Conservation (phyloP, 2,113 vertebrate genomes). For the Cephalopterus ornatus region DNA sequence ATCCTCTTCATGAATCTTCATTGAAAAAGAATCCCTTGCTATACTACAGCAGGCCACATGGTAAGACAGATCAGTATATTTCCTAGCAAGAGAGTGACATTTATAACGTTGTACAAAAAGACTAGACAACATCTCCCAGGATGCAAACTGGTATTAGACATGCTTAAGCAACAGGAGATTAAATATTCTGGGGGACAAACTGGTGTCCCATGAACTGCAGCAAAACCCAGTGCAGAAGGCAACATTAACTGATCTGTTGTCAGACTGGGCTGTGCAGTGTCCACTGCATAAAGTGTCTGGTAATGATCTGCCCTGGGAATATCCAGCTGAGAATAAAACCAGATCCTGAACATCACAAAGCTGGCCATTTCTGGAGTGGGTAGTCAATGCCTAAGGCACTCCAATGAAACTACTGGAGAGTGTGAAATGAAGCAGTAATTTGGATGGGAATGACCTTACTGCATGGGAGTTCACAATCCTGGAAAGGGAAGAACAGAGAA, state of each 20-base stretch:
- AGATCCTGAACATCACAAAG: neutral
- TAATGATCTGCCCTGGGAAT: neutral
- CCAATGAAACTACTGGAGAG: neutral
- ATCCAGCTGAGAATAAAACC: neutral
- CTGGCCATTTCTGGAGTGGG: neutral
- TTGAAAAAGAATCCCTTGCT: neutral
- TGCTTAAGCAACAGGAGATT: neutral
- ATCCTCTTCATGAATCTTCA: neutral
- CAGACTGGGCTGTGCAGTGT: neutral
- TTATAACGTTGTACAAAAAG: neutral
- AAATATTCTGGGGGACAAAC: neutral
- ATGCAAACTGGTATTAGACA: neutral
- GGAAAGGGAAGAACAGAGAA: neutral
- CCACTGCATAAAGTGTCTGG: neutral
- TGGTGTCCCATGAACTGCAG: neutral
- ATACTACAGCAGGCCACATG: neutral
- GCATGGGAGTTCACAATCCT: neutral
- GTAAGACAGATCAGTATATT: neutral
- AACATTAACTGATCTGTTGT: neutral
- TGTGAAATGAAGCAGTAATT: neutral
- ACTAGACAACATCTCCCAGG: neutral
- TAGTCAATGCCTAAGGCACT: neutral
- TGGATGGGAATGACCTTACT: neutral
- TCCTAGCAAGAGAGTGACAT: neutral
- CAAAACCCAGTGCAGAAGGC: neutral